These are phyloP conservation scores for Syngnathus rostellatus DNA, from an alignment of 2,797 vertebrate species.

Conservation along the genomic window DNA sequence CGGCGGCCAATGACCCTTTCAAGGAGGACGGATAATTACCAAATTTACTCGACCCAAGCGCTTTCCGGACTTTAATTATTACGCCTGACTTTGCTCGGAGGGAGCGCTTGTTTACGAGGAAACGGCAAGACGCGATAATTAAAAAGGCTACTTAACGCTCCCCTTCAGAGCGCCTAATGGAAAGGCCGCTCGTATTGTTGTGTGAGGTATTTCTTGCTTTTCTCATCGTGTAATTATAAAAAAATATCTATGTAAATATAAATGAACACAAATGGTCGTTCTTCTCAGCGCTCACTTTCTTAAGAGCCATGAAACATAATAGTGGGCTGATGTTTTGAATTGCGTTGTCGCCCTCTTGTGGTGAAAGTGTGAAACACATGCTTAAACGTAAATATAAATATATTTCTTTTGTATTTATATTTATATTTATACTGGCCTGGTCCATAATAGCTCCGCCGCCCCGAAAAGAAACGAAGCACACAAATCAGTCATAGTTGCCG, in stretches of 20 bases:
- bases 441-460: too few relatives aligned
- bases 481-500: not conserved
- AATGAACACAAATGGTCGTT: too few relatives aligned
- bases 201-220: conserved; percentile 38
- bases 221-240: conserved; percentile 24
- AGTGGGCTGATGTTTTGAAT: too few relatives aligned
- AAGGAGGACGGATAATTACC: not conserved
- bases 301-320: too few relatives aligned
- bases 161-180: conserved; percentile 44
- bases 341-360: too few relatives aligned
- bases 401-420: too few relatives aligned
- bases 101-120: conserved; percentile 31
- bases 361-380: too few relatives aligned
- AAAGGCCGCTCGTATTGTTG: conserved; percentile 36
- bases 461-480: not conserved
- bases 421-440: too few relatives aligned
- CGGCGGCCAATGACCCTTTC: not conserved
- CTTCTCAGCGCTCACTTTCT: too few relatives aligned
- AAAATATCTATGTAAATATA: too few relatives aligned
- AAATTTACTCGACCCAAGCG: not conserved
- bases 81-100: conserved; percentile 30
- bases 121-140: conserved; percentile 53
- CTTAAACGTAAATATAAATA: too few relatives aligned
- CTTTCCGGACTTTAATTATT: conserved; percentile 32
- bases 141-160: conserved; percentile 49